Evolutionary conservation across 2,113 vertebrate species (phyloP).

Genomic region (Halcyon malimbica): DNA sequence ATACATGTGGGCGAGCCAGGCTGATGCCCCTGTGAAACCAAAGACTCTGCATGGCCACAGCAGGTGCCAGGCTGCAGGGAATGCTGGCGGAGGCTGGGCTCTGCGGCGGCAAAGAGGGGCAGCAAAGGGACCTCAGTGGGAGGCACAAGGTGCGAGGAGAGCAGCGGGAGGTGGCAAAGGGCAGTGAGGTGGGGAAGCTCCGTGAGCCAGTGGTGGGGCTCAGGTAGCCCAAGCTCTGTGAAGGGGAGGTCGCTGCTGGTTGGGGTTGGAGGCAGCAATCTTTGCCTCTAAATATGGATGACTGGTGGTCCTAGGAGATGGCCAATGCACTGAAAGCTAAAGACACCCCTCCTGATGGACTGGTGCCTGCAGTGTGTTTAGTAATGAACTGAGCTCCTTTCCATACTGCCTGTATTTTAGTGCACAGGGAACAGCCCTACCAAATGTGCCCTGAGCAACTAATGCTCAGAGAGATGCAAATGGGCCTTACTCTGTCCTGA

Average conservation of each 20-base stretch:
- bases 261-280: neutral
- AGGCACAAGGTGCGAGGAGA: neutral
- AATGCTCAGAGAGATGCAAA: neutral
- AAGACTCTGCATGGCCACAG: accelerated
- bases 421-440: neutral
- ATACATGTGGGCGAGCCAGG: accelerated
- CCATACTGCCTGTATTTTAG: neutral
- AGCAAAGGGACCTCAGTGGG: accelerated
- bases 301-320: neutral
- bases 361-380: neutral
- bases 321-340: neutral
- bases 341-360: neutral
- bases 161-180: neutral
- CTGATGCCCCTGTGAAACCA: neutral
- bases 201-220: neutral
- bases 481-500: slow-evolving; percentile 1
- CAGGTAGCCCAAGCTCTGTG: accelerated
- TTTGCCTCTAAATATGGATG: neutral
- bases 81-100: accelerated
- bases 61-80: neutral
- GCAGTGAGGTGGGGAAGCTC: neutral
- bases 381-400: neutral
- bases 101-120: accelerated
- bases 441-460: neutral
- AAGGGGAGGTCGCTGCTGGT: neutral